Evolutionary conservation across 1,140 invertebrate species (phyloP), one percentile per base, ranked within the genome.

Genomic region (Cherax destructor): DNA sequence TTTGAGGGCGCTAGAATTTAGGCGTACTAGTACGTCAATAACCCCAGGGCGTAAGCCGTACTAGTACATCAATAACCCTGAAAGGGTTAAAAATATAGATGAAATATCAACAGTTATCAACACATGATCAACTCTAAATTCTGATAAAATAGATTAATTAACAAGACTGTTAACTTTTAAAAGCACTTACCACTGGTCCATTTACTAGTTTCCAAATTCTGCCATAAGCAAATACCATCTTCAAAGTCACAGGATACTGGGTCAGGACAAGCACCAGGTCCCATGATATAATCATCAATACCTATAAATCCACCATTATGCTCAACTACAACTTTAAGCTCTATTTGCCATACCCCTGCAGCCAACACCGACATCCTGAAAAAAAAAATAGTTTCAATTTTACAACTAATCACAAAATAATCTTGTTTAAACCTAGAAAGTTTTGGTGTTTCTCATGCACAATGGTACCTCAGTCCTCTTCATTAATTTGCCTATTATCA

Each of bases 221-320:
- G 65, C 92, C 92, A 92, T 56, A 92, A 81, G 49, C 92, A 92
- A 49, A n/a, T 81, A 18, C 61, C 69, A 18, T 52, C 84, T 41
- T 92, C 92, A 56, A 92, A 92, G 84, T 92, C 92, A 79, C 92
- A 92, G 18, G 83, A 85, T 2, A 88, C 83, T 1, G 83, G 87
- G 83, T 49, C 50, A n/a, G 78, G 86, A 61, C 92, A 92, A 11
- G 83, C 78, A 0, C 49, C 74, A 65, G 65, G 77, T 21, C 24
- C 72, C 83, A 92, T 3, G 65, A 69, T 83, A 18, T 90, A 41
- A 77, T 92, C 92, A 81, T 92, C 92, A 18, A 92, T 52, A 0
- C 50, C 92, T 30, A 92, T 59, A 80, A 90, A 80, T 47, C 83
- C 83, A 30, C 30, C 69, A 49, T 59, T 41, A 10, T n/a, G 16